A percentile compares a stretch with the other conserved stretches of the same genome.
Conservation (phyloP, 1,140 invertebrate genomes). For the Scaptomyza hsui region DNA sequence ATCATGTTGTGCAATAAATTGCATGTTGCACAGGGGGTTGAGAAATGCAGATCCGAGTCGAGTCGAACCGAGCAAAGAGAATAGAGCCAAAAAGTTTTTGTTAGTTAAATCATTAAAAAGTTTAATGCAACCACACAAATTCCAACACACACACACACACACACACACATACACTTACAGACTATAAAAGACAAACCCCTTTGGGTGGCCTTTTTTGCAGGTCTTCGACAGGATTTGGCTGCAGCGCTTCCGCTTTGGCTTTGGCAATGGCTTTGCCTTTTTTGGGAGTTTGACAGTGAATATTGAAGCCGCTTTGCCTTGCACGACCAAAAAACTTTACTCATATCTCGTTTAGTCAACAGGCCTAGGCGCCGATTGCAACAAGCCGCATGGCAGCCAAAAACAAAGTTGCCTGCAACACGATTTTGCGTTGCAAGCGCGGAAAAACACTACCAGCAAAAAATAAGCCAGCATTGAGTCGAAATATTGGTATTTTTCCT, state of each 20-base stretch:
- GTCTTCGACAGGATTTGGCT: slow-evolving; percentile 29
- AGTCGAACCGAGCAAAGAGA: slow-evolving; percentile 42
- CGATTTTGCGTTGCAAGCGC: not conserved
- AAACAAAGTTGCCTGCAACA: slow-evolving; percentile 2
- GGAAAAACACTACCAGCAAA: not conserved
- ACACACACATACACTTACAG: not conserved
- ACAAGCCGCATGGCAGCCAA: not conserved
- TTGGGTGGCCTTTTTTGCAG: slow-evolving; percentile 7
- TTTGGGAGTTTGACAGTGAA: slow-evolving; percentile 23
- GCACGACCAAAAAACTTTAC: slow-evolving; percentile 50
- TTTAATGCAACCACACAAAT: slow-evolving; percentile 74
- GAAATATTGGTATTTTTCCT: no score
- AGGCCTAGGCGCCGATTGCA: slow-evolving; percentile 43
- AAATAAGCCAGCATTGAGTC: no score
- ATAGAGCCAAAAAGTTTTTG: slow-evolving; percentile 73
- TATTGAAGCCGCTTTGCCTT: slow-evolving; percentile 32
- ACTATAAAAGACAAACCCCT: not conserved
- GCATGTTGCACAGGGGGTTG: slow-evolving; percentile 53
- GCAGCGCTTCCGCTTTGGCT: slow-evolving; percentile 28
- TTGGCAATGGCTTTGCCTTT: slow-evolving; percentile 2
- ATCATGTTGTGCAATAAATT: slow-evolving; percentile 75
- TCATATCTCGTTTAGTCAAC: slow-evolving; percentile 55
- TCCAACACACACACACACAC: slow-evolving; percentile 24
- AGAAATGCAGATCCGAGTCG: slow-evolving; percentile 5
- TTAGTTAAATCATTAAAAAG: slow-evolving; percentile 84